A percentile compares a stretch with the other conserved stretches of the same genome.
These are phyloP conservation scores for Drosophila robusta DNA, from an alignment of 2,888 invertebrate species.

Conservation along the genomic window DNA sequence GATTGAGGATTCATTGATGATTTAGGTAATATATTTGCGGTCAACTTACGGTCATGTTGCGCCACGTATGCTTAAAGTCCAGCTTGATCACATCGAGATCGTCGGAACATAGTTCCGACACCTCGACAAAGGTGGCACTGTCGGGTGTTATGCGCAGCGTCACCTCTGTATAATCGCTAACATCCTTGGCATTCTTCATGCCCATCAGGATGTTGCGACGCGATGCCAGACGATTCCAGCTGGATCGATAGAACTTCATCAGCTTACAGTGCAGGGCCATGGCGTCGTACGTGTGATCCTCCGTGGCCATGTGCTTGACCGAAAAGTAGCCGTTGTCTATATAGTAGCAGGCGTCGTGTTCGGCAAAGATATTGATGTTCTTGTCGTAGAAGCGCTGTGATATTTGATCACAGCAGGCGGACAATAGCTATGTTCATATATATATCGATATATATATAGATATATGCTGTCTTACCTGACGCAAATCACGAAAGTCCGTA, in stretches of 20 bases:
- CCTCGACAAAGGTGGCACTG: conserved; percentile 76
- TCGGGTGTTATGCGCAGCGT: conserved; percentile 79
- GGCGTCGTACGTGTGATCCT: conserved; percentile 78
- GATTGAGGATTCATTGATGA: background rate
- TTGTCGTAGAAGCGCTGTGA: conserved; percentile 68
- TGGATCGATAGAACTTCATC: conserved; percentile 76
- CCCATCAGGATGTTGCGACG: conserved; percentile 76
- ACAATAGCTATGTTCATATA: too few relatives aligned
- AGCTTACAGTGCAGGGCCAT: conserved; percentile 75
- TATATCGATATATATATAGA: too few relatives aligned
- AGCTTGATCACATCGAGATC: conserved; percentile 68
- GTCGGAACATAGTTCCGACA: conserved; percentile 77
- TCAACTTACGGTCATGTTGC: conserved; percentile 77
- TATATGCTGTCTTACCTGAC: conserved; percentile 63
- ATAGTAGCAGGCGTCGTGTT: conserved; percentile 80
- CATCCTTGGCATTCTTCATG: conserved; percentile 66
- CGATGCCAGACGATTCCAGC: conserved; percentile 82
- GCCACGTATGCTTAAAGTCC: conserved; percentile 76
- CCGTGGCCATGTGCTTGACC: conserved; percentile 79
- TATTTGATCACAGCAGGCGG: background rate
- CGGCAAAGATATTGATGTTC: conserved; percentile 82
- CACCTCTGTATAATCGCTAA: conserved; percentile 56
- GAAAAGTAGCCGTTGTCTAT: conserved; percentile 80
- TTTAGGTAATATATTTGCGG: too few relatives aligned
- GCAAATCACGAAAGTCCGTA: conserved; percentile 68